Evolutionary conservation across 2,888 invertebrate species (phyloP).

Genomic region (Listrodromus nycthemerus): DNA sequence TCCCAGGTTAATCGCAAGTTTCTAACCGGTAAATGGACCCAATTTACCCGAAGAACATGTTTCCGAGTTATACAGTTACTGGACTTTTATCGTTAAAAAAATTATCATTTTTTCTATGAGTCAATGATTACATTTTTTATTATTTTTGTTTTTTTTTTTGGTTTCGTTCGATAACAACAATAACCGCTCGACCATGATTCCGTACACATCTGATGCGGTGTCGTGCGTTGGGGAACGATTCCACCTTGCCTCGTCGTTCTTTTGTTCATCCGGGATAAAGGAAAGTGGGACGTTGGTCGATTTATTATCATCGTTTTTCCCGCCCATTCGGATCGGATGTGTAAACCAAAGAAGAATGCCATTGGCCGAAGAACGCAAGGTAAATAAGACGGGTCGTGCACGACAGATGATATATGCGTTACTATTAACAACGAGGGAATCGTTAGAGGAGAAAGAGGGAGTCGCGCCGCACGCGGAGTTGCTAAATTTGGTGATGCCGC

Average conservation of each 20-base stretch:
- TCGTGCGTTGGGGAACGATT: not conserved
- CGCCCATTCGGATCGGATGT: not conserved
- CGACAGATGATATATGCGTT: constrained; percentile 20
- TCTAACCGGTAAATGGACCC: constrained; percentile 31
- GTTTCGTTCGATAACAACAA: not conserved
- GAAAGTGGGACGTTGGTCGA: not conserved
- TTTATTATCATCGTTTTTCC: not conserved
- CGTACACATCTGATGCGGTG: not conserved
- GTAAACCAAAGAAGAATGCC: constrained; percentile 23
- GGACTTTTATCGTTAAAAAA: too few species aligned
- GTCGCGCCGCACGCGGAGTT: constrained; percentile 50
- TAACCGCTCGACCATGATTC: not conserved
- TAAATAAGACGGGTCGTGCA: constrained; percentile 18
- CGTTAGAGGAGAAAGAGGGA: not conserved
- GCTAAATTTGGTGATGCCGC: constrained; percentile 49
- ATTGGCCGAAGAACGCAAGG: not conserved
- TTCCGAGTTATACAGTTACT: too few species aligned
- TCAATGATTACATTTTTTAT: too few species aligned
- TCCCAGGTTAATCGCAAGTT: constrained; percentile 50
- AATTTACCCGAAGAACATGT: too few species aligned
- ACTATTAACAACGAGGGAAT: constrained; percentile 13
- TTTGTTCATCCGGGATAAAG: not conserved
- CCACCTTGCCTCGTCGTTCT: not conserved
- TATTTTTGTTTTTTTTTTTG: too few species aligned
- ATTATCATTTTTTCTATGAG: too few species aligned